These are phyloP conservation scores for Otolemur crassicaudatus DNA, from an alignment of 2,797 vertebrate genomes.

Conservation along the genomic window DNA sequence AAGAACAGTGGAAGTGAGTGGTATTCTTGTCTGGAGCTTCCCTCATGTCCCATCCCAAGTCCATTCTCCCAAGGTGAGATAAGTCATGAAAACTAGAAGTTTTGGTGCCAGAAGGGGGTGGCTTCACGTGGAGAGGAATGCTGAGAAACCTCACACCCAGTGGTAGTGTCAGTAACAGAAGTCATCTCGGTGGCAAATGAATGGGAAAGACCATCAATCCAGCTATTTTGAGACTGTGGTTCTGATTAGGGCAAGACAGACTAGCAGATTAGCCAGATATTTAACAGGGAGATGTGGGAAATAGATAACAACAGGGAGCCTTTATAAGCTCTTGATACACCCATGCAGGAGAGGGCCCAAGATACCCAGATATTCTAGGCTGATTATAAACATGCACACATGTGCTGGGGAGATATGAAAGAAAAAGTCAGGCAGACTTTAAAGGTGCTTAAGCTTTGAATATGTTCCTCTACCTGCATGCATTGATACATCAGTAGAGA, in stretches of 20 bases:
- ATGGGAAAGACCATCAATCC: background rate
- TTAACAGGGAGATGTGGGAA: background rate
- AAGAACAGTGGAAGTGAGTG: background rate
- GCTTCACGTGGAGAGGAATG: background rate
- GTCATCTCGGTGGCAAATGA: background rate
- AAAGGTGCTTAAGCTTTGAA: background rate
- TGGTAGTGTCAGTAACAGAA: background rate
- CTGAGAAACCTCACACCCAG: background rate
- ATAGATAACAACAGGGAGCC: no score
- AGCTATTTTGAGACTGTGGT: no score
- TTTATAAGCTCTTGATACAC: background rate
- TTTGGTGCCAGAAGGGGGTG: background rate
- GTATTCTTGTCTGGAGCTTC: background rate
- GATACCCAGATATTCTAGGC: rapidly evolving
- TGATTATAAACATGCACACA: rapidly evolving
- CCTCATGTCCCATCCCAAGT: background rate
- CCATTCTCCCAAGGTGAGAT: background rate
- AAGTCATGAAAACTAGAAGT: background rate
- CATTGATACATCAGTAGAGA: rapidly evolving
- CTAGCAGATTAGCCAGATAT: background rate
- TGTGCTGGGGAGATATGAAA: background rate
- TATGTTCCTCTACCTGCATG: background rate
- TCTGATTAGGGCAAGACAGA: background rate
- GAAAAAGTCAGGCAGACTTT: background rate
- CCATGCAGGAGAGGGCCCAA: background rate